Evolutionary conservation across 1,140 invertebrate genomes (phyloP), one percentile per base, ranked within the genome.

Genomic region (Eurosta solidaginis): DNA sequence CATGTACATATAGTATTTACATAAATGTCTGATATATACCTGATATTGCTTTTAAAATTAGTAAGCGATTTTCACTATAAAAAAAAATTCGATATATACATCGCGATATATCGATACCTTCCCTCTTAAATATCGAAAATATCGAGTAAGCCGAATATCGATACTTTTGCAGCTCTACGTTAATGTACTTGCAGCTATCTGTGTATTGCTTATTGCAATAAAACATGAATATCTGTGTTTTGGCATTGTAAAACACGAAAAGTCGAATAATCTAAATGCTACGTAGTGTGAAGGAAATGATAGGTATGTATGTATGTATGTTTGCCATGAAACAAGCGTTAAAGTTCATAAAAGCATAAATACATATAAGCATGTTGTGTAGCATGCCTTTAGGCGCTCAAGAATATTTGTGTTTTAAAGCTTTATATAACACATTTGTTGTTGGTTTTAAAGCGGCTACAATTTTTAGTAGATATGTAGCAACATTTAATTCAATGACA

Each of bases 401-500:
- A 40, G 36, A 29, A 33, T 68, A 14, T 54, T 68, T 40, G 22
- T 42, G 22, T 33, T 68, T 68, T 22, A 40, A n/a, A n/a, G 17
- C 36, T 68, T 36, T 14, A 17, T 63, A 9, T 17, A n/a, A n/a
- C n/a, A n/a, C n/a, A n/a, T n/a, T 5, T 42, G 29, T 40, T 17
- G 7, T 20, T 1, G 59, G 6, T 20, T 29, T 68, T 68, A 40
- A 68, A 40, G 59, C 40, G 59, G 33, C 59, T 5, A 33, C 59
- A 68, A n/a, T 20, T 42, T 68, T 68, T 36, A 42, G 59, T 40
- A 68, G n/a, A n/a, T n/a, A n/a, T n/a, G 36, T 68, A 68, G 59
- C 59, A 40, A 68, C 36, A 68, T 68, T 68, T 68, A 68, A 40
- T 68, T 14, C 40, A 68, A 68, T 68, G 59, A 33, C 27, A 14